Percentiles rank a stretch among this genome's conserved stretches.
These are phyloP conservation scores for Aphyosemion australe DNA, from an alignment of 2,113 vertebrate species.

Conservation along the genomic window DNA sequence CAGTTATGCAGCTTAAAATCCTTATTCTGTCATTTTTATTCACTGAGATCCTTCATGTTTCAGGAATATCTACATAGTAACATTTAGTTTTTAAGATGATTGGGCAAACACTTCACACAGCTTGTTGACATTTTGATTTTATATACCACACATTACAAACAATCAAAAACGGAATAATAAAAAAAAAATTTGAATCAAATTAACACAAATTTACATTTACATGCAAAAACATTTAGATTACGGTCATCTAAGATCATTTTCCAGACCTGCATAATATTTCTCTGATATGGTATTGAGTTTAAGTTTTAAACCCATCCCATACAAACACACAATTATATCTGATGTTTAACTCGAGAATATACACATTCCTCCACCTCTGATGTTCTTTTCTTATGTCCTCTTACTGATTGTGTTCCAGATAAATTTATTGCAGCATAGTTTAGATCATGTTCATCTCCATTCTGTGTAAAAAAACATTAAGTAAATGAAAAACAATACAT, in stretches of 20 bases:
- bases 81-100: no score
- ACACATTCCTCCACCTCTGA: not conserved
- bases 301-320: not conserved
- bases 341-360: not conserved
- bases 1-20: no score
- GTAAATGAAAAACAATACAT: no score
- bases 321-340: not conserved
- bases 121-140: no score
- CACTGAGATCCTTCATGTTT: no score
- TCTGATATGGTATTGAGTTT: not conserved
- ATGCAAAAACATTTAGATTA: not conserved
- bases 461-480: not conserved
- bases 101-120: no score
- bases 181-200: no score
- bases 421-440: slow-evolving; percentile 2
- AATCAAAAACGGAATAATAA: no score
- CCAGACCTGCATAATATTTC: not conserved
- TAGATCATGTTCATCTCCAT: not conserved
- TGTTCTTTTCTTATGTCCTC: not conserved
- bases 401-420: not conserved
- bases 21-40: no score
- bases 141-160: no score
- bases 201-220: no score
- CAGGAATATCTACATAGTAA: no score
- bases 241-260: not conserved